Evolutionary conservation across 2,888 invertebrate species (phyloP).

Genomic region (Malthinus flaveolus): DNA sequence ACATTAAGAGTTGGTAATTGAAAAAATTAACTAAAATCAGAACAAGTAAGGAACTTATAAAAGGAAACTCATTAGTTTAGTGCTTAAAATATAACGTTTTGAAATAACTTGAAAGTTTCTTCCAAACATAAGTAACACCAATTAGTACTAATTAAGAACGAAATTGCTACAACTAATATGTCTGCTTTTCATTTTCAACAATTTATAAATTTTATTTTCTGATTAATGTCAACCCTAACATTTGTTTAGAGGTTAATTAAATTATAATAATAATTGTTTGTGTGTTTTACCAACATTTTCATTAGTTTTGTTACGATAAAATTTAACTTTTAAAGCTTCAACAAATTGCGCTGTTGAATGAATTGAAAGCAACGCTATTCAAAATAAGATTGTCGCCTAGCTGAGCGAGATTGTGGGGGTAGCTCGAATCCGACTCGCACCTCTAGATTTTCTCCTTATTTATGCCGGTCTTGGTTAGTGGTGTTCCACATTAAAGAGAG

Average conservation of each 20-base stretch:
- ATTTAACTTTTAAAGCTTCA: no score
- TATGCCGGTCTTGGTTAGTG: no score
- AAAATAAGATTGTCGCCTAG: no score
- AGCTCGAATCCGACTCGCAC: no score
- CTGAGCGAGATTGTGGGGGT: no score
- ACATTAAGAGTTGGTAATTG: conserved; percentile 44
- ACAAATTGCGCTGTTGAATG: no score
- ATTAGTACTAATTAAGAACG: conserved; percentile 31
- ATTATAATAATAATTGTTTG: neutral
- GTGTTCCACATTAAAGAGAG: no score
- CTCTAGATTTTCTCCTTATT: no score
- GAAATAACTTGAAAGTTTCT: conserved; percentile 17
- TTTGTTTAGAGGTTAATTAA: conserved; percentile 15
- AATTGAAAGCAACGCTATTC: no score
- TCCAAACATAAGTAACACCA: conserved; percentile 31
- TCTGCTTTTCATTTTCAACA: conserved; percentile 15
- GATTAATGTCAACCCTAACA: conserved; percentile 4
- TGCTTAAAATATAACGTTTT: conserved; percentile 38
- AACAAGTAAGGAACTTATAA: conserved; percentile 39
- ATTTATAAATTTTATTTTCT: conserved; percentile 10
- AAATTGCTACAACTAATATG: conserved; percentile 24
- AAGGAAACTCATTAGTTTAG: conserved; percentile 35
- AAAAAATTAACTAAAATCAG: conserved; percentile 43
- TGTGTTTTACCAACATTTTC: no score
- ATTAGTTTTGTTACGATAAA: no score